phyloP scores from a whole-genome alignment of 2,888 invertebrate genomes.

The Leptopterna dolabrata region DNA sequence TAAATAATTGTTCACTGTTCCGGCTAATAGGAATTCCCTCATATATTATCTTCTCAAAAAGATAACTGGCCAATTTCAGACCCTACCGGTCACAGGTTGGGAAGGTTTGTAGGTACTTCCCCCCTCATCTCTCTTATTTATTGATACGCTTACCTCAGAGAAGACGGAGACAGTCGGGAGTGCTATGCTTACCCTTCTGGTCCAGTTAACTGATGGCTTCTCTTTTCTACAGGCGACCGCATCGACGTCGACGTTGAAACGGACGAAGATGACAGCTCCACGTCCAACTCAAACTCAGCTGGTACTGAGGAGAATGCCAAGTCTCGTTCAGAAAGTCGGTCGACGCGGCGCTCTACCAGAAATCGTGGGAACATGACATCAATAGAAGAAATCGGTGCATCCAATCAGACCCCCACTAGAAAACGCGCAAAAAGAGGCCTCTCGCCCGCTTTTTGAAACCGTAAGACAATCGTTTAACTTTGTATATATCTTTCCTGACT shows the following conservation, averaged over 20 bases:
- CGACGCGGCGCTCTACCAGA: background rate
- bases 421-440: constrained; percentile 34
- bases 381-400: background rate
- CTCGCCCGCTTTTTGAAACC: constrained; percentile 28
- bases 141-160: too few relatives aligned
- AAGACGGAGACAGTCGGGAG: too few relatives aligned
- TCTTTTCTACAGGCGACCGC: background rate
- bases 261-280: background rate
- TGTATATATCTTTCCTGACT: background rate
- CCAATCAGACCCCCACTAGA: background rate
- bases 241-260: background rate
- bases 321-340: background rate
- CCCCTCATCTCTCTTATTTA: too few relatives aligned
- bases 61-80: too few relatives aligned
- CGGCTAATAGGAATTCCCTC: too few relatives aligned
- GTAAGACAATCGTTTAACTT: background rate
- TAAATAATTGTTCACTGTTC: too few relatives aligned
- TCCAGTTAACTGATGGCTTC: too few relatives aligned
- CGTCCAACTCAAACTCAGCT: background rate
- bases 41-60: too few relatives aligned
- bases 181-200: too few relatives aligned
- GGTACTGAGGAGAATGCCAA: background rate
- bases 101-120: too few relatives aligned
- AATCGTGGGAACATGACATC: background rate
- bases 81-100: too few relatives aligned